A percentile compares a stretch with the other conserved stretches of the same genome.
Conservation (phyloP, 1,140 invertebrate species). For the Ceratitis capitata region DNA sequence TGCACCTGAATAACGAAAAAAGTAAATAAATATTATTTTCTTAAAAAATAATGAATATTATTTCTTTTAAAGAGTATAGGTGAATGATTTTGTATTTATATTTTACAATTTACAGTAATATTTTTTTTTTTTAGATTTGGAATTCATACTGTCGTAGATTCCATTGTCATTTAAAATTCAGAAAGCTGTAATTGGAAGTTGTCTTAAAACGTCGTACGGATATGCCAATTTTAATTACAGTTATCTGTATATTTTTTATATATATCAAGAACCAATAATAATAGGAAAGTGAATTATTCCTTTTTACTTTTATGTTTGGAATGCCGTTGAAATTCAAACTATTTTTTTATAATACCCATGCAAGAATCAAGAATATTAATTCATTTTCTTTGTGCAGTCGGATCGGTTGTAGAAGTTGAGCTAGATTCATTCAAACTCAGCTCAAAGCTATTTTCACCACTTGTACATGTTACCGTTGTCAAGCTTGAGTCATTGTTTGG, state of each 20-base stretch:
- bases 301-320: background rate
- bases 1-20: too few species aligned
- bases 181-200: background rate
- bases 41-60: background rate
- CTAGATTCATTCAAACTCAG: conserved; percentile 58
- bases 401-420: conserved; percentile 55
- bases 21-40: background rate
- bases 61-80: background rate
- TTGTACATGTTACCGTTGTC: conserved; percentile 61
- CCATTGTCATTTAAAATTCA: background rate
- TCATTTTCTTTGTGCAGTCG: conserved; percentile 1
- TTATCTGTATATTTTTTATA: background rate
- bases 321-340: background rate
- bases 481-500: conserved; percentile 62
- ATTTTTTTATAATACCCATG: background rate
- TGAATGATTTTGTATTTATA: too few species aligned
- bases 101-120: conserved; percentile 11
- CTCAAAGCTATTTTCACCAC: conserved; percentile 62
- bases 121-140: too few species aligned
- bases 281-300: too few species aligned
- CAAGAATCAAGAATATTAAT: background rate
- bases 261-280: background rate
- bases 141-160: background rate
- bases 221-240: background rate
- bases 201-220: background rate